Evolutionary conservation across 2,888 invertebrate genomes (phyloP).

Genomic region (Ceratothoa steindachneri): DNA sequence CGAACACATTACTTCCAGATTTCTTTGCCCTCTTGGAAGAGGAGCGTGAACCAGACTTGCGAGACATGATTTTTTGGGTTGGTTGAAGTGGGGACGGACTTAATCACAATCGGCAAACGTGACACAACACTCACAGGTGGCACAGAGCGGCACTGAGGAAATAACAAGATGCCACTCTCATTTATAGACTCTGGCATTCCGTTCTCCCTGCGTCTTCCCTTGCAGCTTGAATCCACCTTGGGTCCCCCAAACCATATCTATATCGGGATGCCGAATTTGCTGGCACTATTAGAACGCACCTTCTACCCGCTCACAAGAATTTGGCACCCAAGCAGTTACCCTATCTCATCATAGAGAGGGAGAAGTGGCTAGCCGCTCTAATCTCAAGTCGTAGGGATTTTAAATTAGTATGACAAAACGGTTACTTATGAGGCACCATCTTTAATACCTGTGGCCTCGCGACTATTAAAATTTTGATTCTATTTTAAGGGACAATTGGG

Average conservation of each 20-base stretch:
- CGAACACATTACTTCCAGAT: conserved; percentile 78
- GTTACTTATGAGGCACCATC: no score
- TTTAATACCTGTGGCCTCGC: no score
- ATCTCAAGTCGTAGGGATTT: no score
- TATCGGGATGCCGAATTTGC: conserved; percentile 5
- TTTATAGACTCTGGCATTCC: conserved; percentile 1
- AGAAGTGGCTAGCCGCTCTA: no score
- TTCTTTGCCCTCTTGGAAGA: conserved; percentile 65
- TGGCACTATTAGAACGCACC: background rate
- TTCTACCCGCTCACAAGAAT: background rate
- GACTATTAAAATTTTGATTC: no score
- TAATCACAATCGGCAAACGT: background rate
- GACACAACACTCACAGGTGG: background rate
- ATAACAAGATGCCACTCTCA: background rate
- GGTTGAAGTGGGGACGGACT: background rate
- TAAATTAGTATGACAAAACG: no score
- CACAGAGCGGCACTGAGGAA: background rate
- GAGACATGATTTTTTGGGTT: background rate
- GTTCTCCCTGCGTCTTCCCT: background rate
- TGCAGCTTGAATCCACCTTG: background rate
- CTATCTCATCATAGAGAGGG: background rate
- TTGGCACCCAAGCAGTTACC: background rate
- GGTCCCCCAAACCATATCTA: background rate
- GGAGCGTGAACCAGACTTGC: background rate
- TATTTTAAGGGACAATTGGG: no score